These are phyloP conservation scores for Papilio polytes DNA, from an alignment of 1,140 invertebrate species.

Conservation along the genomic window DNA sequence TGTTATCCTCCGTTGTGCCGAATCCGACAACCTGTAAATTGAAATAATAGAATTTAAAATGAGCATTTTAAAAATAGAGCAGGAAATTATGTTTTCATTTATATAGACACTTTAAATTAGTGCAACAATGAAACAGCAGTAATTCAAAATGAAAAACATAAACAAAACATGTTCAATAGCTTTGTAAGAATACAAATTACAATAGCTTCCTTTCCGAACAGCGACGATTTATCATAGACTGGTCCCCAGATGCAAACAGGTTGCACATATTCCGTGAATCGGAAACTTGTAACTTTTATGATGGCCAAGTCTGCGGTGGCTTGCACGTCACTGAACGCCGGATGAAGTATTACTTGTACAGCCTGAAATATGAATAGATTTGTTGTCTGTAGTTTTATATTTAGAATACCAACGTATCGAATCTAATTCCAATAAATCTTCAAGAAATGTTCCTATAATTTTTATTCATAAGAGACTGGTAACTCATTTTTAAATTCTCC, in stretches of 20 bases:
- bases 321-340: conserved; percentile 55
- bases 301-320: conserved; percentile 75
- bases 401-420: background rate
- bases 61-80: background rate
- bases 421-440: background rate
- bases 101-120: background rate
- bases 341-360: conserved; percentile 71
- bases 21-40: conserved; percentile 67
- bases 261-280: conserved; percentile 74
- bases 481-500: too few relatives aligned
- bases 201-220: conserved; percentile 66
- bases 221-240: conserved; percentile 62
- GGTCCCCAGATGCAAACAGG: conserved; percentile 80
- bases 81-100: background rate
- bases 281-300: conserved; percentile 67
- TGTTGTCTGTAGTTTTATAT: background rate
- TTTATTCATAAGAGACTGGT: too few relatives aligned
- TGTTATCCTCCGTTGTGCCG: conserved; percentile 63
- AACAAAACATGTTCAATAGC: conserved; percentile 1
- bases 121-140: background rate
- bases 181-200: conserved; percentile 50
- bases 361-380: conserved; percentile 60
- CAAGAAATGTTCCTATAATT: background rate
- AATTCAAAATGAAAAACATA: background rate
- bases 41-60: conserved; percentile 13